Conservation (phyloP, 2,888 invertebrate species). For the Carabus problematicus region DNA sequence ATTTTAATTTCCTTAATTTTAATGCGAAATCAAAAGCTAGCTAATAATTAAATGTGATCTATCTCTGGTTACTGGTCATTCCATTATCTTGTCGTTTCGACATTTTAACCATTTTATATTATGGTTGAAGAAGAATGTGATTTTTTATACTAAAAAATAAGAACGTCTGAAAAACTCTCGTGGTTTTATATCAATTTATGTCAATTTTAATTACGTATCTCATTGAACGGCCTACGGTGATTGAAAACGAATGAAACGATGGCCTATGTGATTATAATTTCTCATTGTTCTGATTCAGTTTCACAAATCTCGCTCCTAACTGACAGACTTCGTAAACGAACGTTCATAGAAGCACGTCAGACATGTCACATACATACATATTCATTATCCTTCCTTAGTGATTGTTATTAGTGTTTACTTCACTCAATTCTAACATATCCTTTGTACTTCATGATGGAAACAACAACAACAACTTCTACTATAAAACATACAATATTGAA, state of each 20-base stretch:
- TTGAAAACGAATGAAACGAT: constrained; percentile 15
- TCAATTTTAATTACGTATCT: constrained; percentile 19
- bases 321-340: no score
- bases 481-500: constrained; percentile 14
- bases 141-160: constrained; percentile 36
- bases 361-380: no score
- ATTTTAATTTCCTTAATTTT: constrained; percentile 38
- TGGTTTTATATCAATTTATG: constrained; percentile 27
- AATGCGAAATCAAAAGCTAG: constrained; percentile 33
- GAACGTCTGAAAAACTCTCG: constrained; percentile 18
- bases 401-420: constrained; percentile 10
- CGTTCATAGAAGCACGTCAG: no score
- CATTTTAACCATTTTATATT: constrained; percentile 8
- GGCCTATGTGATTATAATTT: constrained; percentile 22
- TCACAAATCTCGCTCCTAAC: no score
- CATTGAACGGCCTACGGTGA: background rate
- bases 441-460: constrained; percentile 17
- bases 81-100: background rate
- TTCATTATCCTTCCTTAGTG: no score
- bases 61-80: constrained; percentile 8
- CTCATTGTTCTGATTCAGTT: background rate
- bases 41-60: constrained; percentile 33
- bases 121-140: constrained; percentile 26
- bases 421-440: constrained; percentile 35
- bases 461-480: no score